Conservation (phyloP, 2,113 vertebrate species). For the Ellobius talpinus region DNA sequence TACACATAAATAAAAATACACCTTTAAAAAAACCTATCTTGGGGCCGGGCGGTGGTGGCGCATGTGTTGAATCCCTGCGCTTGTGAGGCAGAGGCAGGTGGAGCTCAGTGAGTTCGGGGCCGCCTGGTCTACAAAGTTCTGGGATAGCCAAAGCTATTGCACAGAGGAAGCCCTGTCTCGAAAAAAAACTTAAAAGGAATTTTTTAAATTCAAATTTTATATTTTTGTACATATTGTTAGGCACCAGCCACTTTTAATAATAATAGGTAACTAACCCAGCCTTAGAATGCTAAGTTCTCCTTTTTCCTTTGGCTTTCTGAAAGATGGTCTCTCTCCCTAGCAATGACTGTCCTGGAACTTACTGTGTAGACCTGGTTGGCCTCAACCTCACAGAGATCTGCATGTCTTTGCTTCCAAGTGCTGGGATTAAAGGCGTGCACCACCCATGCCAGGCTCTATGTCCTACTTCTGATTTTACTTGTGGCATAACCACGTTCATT, state of each 20-base stretch:
- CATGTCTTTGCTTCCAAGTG: not conserved
- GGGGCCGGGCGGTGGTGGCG: no score
- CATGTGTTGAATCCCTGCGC: no score
- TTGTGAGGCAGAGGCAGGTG: no score
- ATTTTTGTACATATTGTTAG: not conserved
- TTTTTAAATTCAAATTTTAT: not conserved
- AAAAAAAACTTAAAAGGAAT: no score
- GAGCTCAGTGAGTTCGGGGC: no score
- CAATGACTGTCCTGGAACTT: not conserved
- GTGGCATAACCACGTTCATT: not conserved
- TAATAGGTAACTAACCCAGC: not conserved
- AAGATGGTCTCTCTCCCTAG: not conserved
- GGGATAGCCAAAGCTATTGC: no score
- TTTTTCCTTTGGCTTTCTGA: not conserved
- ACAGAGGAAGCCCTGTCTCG: no score
- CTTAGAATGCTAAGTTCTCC: not conserved
- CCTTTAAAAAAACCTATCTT: not conserved
- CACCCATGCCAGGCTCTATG: not conserved
- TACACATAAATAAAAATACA: not conserved
- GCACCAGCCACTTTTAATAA: not conserved
- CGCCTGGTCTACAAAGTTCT: no score
- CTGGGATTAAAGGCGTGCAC: accelerated
- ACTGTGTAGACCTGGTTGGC: not conserved
- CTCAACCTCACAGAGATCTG: not conserved
- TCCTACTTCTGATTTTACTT: not conserved